Evolutionary conservation across 1,140 invertebrate species (phyloP).

Genomic region (Drosophila arizonae): DNA sequence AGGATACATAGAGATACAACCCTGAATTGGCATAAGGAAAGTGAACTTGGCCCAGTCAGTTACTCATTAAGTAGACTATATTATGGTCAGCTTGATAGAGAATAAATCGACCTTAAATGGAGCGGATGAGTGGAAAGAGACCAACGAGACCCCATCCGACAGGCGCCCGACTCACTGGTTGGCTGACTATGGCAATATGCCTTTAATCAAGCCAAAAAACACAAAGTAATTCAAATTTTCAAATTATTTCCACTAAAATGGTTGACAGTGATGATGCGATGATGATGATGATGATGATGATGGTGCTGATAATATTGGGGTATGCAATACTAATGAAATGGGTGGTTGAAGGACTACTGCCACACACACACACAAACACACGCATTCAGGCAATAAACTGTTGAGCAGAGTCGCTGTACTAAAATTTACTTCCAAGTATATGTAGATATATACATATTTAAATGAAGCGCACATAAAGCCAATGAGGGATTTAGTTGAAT

Average conservation of each 20-base stretch:
- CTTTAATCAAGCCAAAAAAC: conserved; percentile 72
- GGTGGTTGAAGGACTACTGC: conserved; percentile 2
- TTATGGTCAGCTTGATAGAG: too few relatives aligned
- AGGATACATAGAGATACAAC: too few relatives aligned
- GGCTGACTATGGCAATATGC: conserved; percentile 82
- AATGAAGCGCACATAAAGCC: conserved; percentile 75
- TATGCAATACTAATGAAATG: conserved; percentile 22
- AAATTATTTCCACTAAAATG: conserved; percentile 74
- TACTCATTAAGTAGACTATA: too few relatives aligned
- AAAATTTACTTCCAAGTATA: background rate
- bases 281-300: background rate
- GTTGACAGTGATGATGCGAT: conserved; percentile 13
- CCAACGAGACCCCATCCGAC: too few relatives aligned
- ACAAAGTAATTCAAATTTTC: conserved; percentile 74
- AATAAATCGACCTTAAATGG: too few relatives aligned
- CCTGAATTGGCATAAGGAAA: too few relatives aligned
- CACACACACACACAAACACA: background rate
- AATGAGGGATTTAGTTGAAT: conserved; percentile 82
- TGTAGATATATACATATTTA: conserved; percentile 51
- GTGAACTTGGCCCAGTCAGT: too few relatives aligned
- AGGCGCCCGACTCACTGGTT: too few relatives aligned
- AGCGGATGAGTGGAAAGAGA: too few relatives aligned
- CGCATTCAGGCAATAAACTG: conserved; percentile 12
- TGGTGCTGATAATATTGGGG: conserved; percentile 15
- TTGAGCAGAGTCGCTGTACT: conserved; percentile 3